Evolutionary conservation across 2,888 invertebrate genomes (phyloP), one percentile per base, ranked within the genome.

Genomic region (Trachelus troglodyta): DNA sequence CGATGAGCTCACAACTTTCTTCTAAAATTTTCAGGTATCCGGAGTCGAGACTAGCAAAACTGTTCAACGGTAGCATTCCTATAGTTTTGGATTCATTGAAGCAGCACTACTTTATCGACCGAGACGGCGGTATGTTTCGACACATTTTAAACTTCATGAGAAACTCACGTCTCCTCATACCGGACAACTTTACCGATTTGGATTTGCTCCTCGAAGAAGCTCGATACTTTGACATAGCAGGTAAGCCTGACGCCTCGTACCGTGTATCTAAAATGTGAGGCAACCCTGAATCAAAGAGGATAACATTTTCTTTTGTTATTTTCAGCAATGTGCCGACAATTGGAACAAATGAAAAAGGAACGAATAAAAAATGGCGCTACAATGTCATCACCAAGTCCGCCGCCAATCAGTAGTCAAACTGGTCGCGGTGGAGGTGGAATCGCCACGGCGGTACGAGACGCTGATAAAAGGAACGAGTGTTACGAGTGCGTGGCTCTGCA

Each of bases 71-170:
- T 68, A 96, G 95, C 85, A 97, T 98, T 87, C 98, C 99, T 4
- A 98, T 99, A 85, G 98, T 99, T 30, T 92, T 99, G 91, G 99
- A 99, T 91, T 97, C 97, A 6, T 92, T 99, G 85, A 99, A 99
- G 92, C 99, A 99, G 90, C 98, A 99, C 91, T 99, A 99, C 92
- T 99, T 99, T 93, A 98, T 99, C 87, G 99, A 99, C 93, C 94
- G 99, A 75, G 99, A 99, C 91, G 99, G 99, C 4, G 97, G 96
- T 84, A 97, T 98, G 96, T 99, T 99, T 93, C 95, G 99, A 34
- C 98, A 99, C 92, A 97, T 99, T 88, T 94, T 99, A 82, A 99
- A 99, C 93, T 99, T 97, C 92, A 95, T 99, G 94, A 94, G 99
- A 87, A 97, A 98, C 91, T 96, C 97, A 80, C 95, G 96, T 87